Evolutionary conservation across 2,113 vertebrate species (phyloP), one percentile per base, ranked within the genome.

Genomic region (Sander lucioperca): DNA sequence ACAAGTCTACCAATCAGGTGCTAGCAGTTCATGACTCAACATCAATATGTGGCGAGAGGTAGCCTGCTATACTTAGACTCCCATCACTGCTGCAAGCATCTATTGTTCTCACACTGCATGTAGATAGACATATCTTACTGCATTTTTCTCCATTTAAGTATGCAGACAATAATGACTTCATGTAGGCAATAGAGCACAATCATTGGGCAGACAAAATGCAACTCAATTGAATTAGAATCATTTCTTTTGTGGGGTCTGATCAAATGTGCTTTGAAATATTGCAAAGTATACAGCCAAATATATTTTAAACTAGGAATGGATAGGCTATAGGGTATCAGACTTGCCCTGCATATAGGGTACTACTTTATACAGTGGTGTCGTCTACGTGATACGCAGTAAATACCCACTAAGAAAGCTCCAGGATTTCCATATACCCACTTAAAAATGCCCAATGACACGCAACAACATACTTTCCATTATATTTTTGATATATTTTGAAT

Each of bases 1-100:
- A 71, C 80, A 72, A 86, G 76, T 89, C 88, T 68, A 71, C 47
- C 86, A 61, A 54, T 82, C 74, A 58, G 36, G 19, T 2, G 1
- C 9, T 19, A 58, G 69, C 74, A 62, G 82, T 43, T 59, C 62
- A 66, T 82, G 78, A 83, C 57, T 85, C 39, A 51, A 72, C 57
- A 58, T 62, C 76, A 73, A 66, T 80, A 77, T 80, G 80, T 77
- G 66, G 57, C 1, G 61, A 79, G 51, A 80, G 64, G 9, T 10
- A 18, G 9, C 14, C 43, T 62, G 13, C 33, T 51, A 1, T 73
- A 80, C 50, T 74, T 77, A 27, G 47, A 53, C 48, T 65, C 51
- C 56, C 23, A 4, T 53, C 21, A 7, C 54, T 65, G 25, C 25
- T 50, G 33, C 27, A 13, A 10, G 12, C 15, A 54, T 13, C 5